phyloP scores from a whole-genome alignment of 2,888 invertebrate species.

The Perizoma flavofasciatum region DNA sequence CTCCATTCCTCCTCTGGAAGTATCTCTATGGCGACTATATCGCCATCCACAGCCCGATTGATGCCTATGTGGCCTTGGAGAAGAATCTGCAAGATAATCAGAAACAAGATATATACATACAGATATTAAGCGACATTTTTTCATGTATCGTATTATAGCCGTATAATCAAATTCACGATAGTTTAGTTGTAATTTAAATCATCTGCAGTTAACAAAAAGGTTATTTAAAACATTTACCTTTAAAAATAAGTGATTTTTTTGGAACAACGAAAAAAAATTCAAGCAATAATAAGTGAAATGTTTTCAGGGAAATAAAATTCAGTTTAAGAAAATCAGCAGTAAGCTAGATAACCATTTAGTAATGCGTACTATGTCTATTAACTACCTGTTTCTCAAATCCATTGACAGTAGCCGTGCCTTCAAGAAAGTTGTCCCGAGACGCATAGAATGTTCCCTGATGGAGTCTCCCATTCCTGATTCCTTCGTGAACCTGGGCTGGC shows the following conservation, averaged over 20 bases:
- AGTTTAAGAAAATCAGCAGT: no score
- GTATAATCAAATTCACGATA: no score
- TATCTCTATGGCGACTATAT: slow-evolving; percentile 95
- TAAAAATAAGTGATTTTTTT: no score
- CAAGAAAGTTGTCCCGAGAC: slow-evolving; percentile 96
- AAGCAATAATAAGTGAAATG: no score
- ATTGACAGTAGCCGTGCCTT: slow-evolving; percentile 93
- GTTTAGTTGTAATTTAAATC: no score
- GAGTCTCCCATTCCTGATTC: slow-evolving; percentile 89
- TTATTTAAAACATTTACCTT: no score
- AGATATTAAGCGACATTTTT: no score
- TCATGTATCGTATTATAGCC: no score
- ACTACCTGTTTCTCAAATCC: slow-evolving; percentile 89
- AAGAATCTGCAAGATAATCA: slow-evolving; percentile 80
- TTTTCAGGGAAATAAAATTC: no score
- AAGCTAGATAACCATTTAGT: no score
- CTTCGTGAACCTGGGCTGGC: slow-evolving; percentile 89
- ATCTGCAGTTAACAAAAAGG: no score
- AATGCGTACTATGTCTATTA: slow-evolving; percentile 30
- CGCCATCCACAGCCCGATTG: slow-evolving; percentile 97
- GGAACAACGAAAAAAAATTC: no score
- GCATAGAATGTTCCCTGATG: slow-evolving; percentile 93
- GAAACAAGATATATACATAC: neutral
- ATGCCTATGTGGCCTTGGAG: slow-evolving; percentile 93
- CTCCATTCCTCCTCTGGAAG: slow-evolving; percentile 96